Evolutionary conservation across 2,113 vertebrate genomes (phyloP), one percentile per base, ranked within the genome.

Genomic region (Clarias gariepinus): DNA sequence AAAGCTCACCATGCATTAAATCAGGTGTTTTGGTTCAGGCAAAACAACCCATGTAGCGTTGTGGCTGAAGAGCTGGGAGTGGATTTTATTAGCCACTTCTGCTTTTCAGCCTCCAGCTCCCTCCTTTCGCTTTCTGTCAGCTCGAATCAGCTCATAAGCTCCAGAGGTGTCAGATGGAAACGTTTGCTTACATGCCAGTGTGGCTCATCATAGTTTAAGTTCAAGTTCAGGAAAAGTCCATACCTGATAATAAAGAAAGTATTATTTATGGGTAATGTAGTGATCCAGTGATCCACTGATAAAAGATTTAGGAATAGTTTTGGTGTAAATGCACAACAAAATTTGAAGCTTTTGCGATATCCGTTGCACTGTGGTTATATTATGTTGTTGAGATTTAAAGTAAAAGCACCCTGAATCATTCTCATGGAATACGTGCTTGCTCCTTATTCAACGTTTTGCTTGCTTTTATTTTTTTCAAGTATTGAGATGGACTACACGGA

Each of bases 101-200:
- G 53, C 83, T 73, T 82, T 83, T 25, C 61, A 80, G 81, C 82
- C 83, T 82, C 83, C 76, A 61, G 66, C 84, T 79, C 82, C 47
- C 53, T 83, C 82, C 86, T 85, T 61, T 81, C 83, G 52, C 83
- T 86, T 76, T 83, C 89, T 85, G 84, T 88, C 81, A 57, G 87
- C 63, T 87, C 69, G 78, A 68, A 64, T 83, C 30, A 80, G 61
- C 88, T 88, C 89, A 88, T 91, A 88, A 89, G 87, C 73, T 47
- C 25, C 81, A 6, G 61, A 36, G 41, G 33, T 25, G 33, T 77
- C 66, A 77, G 68, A 47, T 81, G 69, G 85, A 55, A 53, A 41
- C 21, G 0, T 66, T 74, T 66, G 84, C 58, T 47, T 57, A n/a
- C n/a, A 4, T 69, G 28, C 30, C 33, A 52, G 25, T 71, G 53